A percentile compares a stretch with the other conserved stretches of the same genome.
Evolutionary conservation across 2,113 vertebrate genomes (phyloP).

Genomic region (Syngnathus typhle): DNA sequence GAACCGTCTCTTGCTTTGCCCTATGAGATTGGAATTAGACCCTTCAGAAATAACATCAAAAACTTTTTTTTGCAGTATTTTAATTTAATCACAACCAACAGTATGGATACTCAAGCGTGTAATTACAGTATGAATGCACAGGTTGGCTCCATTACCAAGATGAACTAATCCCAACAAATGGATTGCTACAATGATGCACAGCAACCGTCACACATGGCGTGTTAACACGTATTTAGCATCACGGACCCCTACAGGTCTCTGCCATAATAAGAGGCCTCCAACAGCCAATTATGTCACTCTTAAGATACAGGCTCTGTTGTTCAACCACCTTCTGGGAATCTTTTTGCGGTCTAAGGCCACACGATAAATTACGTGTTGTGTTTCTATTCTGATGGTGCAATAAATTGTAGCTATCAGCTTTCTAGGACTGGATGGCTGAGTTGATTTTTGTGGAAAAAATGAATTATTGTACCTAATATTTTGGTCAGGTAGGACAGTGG

Average conservation of each 20-base stretch:
- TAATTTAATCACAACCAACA: too few species aligned
- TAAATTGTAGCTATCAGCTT: background rate
- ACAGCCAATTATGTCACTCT: slow-evolving; percentile 45
- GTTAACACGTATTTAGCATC: slow-evolving; percentile 52
- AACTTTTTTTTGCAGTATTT: too few species aligned
- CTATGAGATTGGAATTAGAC: too few species aligned
- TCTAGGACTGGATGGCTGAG: too few species aligned
- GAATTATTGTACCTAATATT: too few species aligned
- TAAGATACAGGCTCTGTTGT: slow-evolving; percentile 22
- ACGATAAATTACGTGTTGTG: slow-evolving; percentile 8
- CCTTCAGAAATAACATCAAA: too few species aligned
- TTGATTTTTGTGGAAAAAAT: too few species aligned
- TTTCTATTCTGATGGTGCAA: background rate
- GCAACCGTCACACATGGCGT: slow-evolving; percentile 21
- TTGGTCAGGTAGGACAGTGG: too few species aligned
- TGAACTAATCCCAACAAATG: slow-evolving; percentile 1
- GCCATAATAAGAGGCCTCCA: slow-evolving; percentile 44
- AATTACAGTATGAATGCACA: too few species aligned
- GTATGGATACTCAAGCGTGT: too few species aligned
- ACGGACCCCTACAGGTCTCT: slow-evolving; percentile 15
- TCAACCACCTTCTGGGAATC: slow-evolving; percentile 29
- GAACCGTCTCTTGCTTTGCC: too few species aligned
- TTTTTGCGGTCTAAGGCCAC: background rate
- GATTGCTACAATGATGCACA: background rate
- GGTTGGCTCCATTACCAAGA: background rate